Evolutionary conservation across 2,113 vertebrate genomes (phyloP).

Genomic region (Alectura lathami): DNA sequence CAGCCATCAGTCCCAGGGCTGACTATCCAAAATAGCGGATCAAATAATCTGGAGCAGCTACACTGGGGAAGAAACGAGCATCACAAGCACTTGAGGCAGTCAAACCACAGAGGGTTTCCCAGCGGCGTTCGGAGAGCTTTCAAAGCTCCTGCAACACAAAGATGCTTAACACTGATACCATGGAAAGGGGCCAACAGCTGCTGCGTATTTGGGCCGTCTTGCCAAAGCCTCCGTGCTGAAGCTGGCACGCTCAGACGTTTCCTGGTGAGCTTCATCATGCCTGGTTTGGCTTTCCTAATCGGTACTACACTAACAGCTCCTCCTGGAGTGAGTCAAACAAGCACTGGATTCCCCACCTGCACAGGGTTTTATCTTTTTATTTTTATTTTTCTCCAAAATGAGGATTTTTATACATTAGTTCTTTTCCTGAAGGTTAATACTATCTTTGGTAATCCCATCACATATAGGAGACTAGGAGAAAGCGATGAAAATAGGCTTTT

Average conservation of each 20-base stretch:
- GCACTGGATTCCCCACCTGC: not conserved
- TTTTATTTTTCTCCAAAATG: not conserved
- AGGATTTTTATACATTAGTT: not conserved
- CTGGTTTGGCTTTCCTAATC: not conserved
- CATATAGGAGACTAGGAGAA: fast-evolving
- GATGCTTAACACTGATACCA: not conserved
- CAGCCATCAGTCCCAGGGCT: not conserved
- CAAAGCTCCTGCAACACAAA: not conserved
- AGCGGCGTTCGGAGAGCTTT: not conserved
- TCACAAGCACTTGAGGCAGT: not conserved
- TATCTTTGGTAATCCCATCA: not conserved
- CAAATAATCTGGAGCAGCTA: not conserved
- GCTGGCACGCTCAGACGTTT: not conserved
- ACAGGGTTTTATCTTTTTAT: not conserved
- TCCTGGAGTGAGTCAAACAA: fast-evolving
- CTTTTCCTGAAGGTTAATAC: not conserved
- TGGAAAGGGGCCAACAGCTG: not conserved
- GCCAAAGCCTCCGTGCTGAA: not conserved
- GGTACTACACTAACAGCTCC: not conserved
- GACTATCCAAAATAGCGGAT: not conserved
- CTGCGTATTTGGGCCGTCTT: not conserved
- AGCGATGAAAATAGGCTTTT: fast-evolving
- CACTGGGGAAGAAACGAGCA: not conserved
- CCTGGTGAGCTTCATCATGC: not conserved
- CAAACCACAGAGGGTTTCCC: not conserved